Evolutionary conservation across 2,113 vertebrate genomes (phyloP).

Genomic region (Phalacrocorax aristotelis): DNA sequence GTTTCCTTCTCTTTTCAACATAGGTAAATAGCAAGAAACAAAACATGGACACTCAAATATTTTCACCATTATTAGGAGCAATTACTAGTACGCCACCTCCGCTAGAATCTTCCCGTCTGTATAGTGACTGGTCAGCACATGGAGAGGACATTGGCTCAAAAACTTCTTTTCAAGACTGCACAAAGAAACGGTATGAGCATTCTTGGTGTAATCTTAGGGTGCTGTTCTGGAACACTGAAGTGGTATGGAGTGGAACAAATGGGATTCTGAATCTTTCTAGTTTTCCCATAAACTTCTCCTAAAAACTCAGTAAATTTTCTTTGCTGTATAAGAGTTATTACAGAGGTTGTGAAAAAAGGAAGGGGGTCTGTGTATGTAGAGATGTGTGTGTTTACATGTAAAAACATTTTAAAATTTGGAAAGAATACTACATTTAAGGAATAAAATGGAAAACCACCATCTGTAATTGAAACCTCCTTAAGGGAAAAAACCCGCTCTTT

Average conservation of each 20-base stretch:
- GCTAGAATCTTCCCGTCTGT: not conserved
- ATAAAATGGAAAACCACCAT: not conserved
- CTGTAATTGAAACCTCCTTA: not conserved
- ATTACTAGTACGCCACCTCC: not conserved
- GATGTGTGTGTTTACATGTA: not conserved
- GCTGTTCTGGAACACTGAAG: fast-evolving
- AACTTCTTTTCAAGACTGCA: not conserved
- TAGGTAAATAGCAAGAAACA: constrained; percentile 14
- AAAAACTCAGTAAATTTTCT: not conserved
- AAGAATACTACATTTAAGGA: not conserved
- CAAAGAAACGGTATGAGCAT: constrained; percentile 32
- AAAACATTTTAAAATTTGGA: not conserved
- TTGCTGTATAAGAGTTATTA: not conserved
- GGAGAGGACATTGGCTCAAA: not conserved
- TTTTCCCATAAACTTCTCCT: no score
- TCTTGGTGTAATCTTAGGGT: not conserved
- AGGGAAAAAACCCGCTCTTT: not conserved
- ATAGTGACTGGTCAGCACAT: not conserved
- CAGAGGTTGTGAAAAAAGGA: not conserved
- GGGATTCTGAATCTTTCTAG: fast-evolving
- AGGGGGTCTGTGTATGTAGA: fast-evolving
- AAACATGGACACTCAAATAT: constrained; percentile 58
- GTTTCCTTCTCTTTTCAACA: not conserved
- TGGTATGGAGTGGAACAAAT: not conserved
- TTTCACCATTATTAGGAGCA: constrained; percentile 28